Conservation (phyloP, 2,797 vertebrate species). For the Apogon talboti region DNA sequence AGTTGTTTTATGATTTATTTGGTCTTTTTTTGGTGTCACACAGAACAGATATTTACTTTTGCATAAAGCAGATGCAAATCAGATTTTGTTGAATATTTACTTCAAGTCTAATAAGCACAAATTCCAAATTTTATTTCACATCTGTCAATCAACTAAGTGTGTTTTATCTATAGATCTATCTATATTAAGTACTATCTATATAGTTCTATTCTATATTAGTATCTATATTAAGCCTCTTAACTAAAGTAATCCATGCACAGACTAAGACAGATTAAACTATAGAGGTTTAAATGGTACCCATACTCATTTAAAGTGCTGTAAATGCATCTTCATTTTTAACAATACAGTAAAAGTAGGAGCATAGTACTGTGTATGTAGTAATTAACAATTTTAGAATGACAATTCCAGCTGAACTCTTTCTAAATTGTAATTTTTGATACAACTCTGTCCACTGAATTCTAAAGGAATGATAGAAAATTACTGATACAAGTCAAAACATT, state of each 20-base stretch:
- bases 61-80: background rate
- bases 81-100: background rate
- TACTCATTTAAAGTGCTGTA: background rate
- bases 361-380: background rate
- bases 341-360: background rate
- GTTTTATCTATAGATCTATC: background rate
- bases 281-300: background rate
- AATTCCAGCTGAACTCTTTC: too few species aligned
- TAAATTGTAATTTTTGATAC: background rate
- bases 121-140: background rate
- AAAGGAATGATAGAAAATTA: background rate
- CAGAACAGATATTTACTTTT: background rate
- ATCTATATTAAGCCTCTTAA: conserved; percentile 9
- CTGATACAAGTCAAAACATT: background rate
- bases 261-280: background rate
- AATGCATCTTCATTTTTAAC: background rate
- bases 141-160: background rate
- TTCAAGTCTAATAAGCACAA: background rate
- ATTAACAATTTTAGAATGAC: too few species aligned
- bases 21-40: background rate
- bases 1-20: background rate
- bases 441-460: background rate
- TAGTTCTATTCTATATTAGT: too few species aligned
- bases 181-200: too few species aligned
- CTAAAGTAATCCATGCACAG: conserved; percentile 6